phyloP scores from a whole-genome alignment of 2,888 invertebrate genomes.

The Conops quadrifasciatus region DNA sequence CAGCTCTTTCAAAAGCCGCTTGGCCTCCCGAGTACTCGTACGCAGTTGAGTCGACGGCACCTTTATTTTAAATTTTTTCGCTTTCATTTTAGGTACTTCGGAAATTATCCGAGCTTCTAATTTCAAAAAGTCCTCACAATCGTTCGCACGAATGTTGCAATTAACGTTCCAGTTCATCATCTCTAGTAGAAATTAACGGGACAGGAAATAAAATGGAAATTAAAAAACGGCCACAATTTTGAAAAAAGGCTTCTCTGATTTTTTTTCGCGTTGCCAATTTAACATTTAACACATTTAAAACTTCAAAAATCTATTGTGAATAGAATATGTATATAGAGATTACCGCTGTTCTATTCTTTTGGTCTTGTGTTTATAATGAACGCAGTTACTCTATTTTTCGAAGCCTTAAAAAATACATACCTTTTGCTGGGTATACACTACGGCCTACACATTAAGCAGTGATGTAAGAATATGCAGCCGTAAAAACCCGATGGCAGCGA shows the following conservation, averaged over 20 bases:
- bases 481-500: too few species aligned
- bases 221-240: too few species aligned
- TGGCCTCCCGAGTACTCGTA: not conserved
- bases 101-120: not conserved
- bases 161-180: too few species aligned
- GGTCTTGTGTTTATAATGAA: too few species aligned
- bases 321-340: not conserved
- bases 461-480: too few species aligned
- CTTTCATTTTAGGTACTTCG: not conserved
- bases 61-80: not conserved
- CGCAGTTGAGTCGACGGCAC: not conserved
- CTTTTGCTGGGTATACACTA: too few species aligned
- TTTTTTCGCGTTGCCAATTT: not conserved
- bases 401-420: too few species aligned
- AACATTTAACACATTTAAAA: not conserved
- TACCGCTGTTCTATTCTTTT: not conserved
- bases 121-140: not conserved
- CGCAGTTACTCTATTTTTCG: too few species aligned
- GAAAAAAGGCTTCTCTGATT: not conserved
- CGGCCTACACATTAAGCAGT: too few species aligned
- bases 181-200: too few species aligned
- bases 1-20: constrained; percentile 15
- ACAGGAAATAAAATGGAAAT: too few species aligned
- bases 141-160: not conserved
- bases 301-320: not conserved